Evolutionary conservation across 1,140 invertebrate genomes (phyloP), one percentile per base, ranked within the genome.

Genomic region (Ptiloglossa arizonensis): DNA sequence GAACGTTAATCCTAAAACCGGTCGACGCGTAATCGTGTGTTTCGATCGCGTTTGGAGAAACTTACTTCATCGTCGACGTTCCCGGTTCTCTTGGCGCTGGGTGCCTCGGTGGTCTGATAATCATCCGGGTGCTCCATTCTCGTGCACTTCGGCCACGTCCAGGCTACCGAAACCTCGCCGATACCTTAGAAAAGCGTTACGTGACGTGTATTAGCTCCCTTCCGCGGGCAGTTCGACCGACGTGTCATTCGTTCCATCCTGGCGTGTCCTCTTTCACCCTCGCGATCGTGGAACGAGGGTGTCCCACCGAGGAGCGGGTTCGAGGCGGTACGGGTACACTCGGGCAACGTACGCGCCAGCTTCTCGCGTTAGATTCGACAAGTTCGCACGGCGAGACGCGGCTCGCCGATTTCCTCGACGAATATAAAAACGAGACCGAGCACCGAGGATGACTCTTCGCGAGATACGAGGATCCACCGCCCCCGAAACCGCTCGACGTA

Each of bases 121-220:
- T 74, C 79, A 46, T 85, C 66, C 27, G 29, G 29, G 17, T 56
- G 27, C 63, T 86, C 80, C 84, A 86, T 86, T 86, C 79, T 84
- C 32, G 60, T 79, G 72, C 82, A 85, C 56, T 72, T 85, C 59
- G 29, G 66, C 32, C 73, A 66, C 72, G 75, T 80, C 60, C 56
- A 57, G 59, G 52, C 56, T 79, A 86, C 56, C 82, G 66, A 82
- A 83, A 86, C 79, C 35, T 78, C 79, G 67, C 46, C 52, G 88
- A 90, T 83, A 86, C 87, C 87, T 87, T 89, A 90, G 68, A 90
- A 90, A 68, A 57, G 71, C 69, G 79, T 89, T 87, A 88, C 83
- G 87, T 88, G 83, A 88, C 75, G 57, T 85, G 82, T 62, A 89
- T 90, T 87, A 87, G 81, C 78, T 68, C 73, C 83, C 54, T 50